Evolutionary conservation across 2,113 vertebrate species (phyloP), one percentile per base, ranked within the genome.

Genomic region (Stegastes partitus): DNA sequence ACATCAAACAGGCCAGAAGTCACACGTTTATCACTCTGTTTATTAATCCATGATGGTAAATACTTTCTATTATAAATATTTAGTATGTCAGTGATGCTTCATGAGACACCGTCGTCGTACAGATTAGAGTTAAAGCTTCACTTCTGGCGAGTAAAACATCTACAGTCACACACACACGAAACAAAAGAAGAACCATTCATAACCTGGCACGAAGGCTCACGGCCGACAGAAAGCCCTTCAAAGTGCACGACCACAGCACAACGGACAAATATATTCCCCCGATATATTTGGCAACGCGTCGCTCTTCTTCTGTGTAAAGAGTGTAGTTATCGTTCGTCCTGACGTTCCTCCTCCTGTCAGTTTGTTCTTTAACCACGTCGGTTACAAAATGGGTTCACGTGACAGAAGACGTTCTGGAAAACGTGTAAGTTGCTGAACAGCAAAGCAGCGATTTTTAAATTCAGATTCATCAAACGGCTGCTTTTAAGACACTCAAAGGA

Each of bases 241-340:
- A 88, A 88, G 86, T 90, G 87, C 85, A 82, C 82, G 21, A 71
- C 3, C 76, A 72, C 51, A 56, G 50, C 37, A 69, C 77, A 85
- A 76, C 19, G 79, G 51, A 78, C 53, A 71, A 77, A 66, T 74
- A 47, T 31, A 16, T 62, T 22, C 31, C 16, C 21, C 51, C 28
- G 34, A 11, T 57, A 59, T 62, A 82, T 86, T 90, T 90, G 85
- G 89, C 83, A 92, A 79, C 59, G 64, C 55, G 59, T 78, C 28
- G 70, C 39, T 77, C 31, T 45, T 81, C 49, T 71, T 59, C 11
- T 57, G 19, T 74, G 57, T 66, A 69, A 53, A 84, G 76, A 55
- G 11, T 56, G 12, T 42, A 6, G 10, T 34, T 9, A 34, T 7
- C 39, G 15, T 67, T 57, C 49, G 54, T 57, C 22, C 21, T 67